Evolutionary conservation across 2,113 vertebrate species (phyloP).

Genomic region (Solenodon paradoxus): DNA sequence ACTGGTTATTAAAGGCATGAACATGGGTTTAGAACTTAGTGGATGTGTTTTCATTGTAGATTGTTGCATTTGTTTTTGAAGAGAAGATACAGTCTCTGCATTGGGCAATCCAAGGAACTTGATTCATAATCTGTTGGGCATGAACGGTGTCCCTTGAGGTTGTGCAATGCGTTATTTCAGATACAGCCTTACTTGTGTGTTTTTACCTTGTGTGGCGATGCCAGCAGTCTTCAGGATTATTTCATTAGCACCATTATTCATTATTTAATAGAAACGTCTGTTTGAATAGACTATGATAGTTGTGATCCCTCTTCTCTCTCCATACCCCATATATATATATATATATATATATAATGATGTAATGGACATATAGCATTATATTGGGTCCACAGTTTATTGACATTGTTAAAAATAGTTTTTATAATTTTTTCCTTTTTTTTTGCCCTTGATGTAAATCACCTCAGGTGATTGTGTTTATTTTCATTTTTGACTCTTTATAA

Average conservation of each 20-base stretch:
- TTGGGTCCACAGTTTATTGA: neutral
- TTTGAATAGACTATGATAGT: too few species aligned
- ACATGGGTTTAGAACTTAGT: neutral
- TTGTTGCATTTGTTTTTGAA: neutral
- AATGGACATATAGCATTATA: neutral
- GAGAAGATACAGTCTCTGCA: neutral
- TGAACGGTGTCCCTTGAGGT: neutral
- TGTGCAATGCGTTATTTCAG: neutral
- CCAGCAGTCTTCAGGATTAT: neutral
- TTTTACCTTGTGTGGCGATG: too few species aligned
- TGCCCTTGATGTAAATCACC: neutral
- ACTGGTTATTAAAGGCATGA: neutral
- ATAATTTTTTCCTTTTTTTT: neutral
- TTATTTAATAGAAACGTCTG: neutral
- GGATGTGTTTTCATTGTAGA: neutral
- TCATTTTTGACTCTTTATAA: conserved; percentile 23
- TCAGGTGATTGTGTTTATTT: neutral
- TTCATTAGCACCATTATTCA: neutral
- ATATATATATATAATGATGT: too few species aligned
- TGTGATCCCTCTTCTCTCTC: too few species aligned
- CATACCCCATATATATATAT: too few species aligned
- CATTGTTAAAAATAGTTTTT: neutral
- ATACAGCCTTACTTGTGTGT: neutral
- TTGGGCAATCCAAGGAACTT: neutral
- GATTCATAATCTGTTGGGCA: neutral